These are phyloP conservation scores for Drosophila pegasa DNA, from an alignment of 2,888 invertebrate genomes.

Conservation along the genomic window DNA sequence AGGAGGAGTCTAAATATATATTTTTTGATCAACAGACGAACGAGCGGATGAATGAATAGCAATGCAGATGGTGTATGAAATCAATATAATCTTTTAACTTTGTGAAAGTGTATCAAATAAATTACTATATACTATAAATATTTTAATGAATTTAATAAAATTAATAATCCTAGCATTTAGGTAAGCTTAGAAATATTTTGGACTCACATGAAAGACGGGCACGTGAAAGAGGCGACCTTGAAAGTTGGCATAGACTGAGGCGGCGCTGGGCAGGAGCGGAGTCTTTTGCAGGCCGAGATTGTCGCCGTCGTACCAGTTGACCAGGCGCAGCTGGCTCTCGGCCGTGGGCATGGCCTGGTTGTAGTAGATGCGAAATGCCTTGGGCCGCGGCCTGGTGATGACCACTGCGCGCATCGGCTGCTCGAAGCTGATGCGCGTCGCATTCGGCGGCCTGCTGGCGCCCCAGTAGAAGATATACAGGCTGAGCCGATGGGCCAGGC, in stretches of 20 bases:
- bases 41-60: too few species aligned
- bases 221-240: conserved; percentile 88
- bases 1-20: too few species aligned
- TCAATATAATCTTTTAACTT: too few species aligned
- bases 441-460: conserved; percentile 85
- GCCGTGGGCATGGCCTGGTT: conserved; percentile 89
- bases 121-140: too few species aligned
- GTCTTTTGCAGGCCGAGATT: conserved; percentile 87
- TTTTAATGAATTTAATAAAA: too few species aligned
- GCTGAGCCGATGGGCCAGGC: conserved; percentile 81
- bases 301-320: conserved; percentile 90
- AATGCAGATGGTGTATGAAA: too few species aligned
- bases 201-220: conserved; percentile 90
- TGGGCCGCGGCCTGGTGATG: conserved; percentile 86
- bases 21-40: too few species aligned
- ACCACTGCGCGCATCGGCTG: conserved; percentile 87
- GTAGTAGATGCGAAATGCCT: conserved; percentile 88
- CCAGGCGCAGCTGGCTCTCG: conserved; percentile 87
- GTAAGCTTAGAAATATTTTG: too few species aligned
- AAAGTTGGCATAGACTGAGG: conserved; percentile 88
- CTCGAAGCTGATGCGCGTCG: conserved; percentile 67
- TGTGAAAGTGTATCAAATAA: too few species aligned
- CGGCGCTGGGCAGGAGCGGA: conserved; percentile 88
- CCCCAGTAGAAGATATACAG: conserved; percentile 90
- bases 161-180: too few species aligned